Base-by-base conservation (phyloP, 2,113 vertebrate species). In the Accipiter virgatus region DNA sequence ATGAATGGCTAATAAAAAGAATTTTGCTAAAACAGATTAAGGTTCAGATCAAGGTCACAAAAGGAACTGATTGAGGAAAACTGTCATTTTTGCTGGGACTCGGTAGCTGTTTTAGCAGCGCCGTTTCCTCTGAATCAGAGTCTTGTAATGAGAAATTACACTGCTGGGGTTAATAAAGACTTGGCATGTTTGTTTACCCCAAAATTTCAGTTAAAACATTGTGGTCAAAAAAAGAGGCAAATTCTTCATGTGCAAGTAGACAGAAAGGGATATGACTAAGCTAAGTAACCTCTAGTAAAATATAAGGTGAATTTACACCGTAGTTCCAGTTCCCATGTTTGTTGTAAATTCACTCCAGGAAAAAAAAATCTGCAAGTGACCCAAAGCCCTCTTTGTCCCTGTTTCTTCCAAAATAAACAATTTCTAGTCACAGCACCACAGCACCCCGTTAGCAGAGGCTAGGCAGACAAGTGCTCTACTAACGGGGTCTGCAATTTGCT, bases 11-110 rank as follows among this genome's bases (percentile, higher is more conserved):
- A 98, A 98, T 98, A 98, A 98, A 97, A 97, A 98, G 96, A 98
- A 97, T 97, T 97, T 94, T 94, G 96, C 97, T 98, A 95, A 96
- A 98, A 98, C 97, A 98, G 97, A 98, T 97, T 98, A 98, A 97
- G 97, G 98, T 98, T 98, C 98, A 98, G 97, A 97, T 97, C 91
- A 96, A 98, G 98, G 98, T 98, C 98, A 98, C 91, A 97, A 98
- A 97, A 97, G 97, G 93, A 97, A 97, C 95, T 96, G 97, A 97
- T 96, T 97, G 97, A 97, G 97, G 97, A 98, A 98, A 97, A 94
- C 95, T 96, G 93, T 93, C 97, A 84, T 97, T 97, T 98, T 95
- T 98, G 68, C 48, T 94, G 81, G 71, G 95, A 88, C 78, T 88
- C 48, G 1, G 92, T 86, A 95, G 97, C 96, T 90, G 94, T 77